Conservation (phyloP, 2,113 vertebrate species). For the human region DNA sequence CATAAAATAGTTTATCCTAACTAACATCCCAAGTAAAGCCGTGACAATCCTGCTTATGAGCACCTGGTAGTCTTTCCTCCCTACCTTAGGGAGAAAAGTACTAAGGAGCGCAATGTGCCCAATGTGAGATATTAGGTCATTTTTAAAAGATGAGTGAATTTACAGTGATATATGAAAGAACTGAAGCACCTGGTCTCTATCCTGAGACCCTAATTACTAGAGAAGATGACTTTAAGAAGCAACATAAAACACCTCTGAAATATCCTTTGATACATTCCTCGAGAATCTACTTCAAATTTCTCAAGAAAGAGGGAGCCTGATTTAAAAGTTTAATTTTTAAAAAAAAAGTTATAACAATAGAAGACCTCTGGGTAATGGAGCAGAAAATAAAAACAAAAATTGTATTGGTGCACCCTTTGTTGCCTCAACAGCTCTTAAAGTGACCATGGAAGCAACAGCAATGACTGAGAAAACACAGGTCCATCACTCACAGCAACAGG, state of each 20-base stretch:
- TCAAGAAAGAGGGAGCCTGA: neutral
- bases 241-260: neutral
- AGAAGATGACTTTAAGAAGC: neutral
- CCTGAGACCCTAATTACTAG: neutral
- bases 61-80: neutral
- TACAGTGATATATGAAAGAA: neutral
- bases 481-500: too few species aligned
- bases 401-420: neutral
- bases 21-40: neutral
- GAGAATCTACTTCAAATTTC: conserved; percentile 4
- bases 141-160: neutral
- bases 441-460: neutral
- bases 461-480: neutral
- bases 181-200: neutral
- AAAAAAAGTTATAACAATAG: neutral
- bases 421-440: neutral
- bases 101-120: neutral
- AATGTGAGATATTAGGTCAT: neutral
- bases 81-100: neutral
- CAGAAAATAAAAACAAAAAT: neutral
- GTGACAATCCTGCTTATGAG: neutral
- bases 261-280: neutral
- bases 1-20: neutral
- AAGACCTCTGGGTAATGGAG: neutral
- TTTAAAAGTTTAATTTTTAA: neutral